These are phyloP conservation scores for Sula dactylatra DNA, from an alignment of 2,113 vertebrate species.

Conservation along the genomic window DNA sequence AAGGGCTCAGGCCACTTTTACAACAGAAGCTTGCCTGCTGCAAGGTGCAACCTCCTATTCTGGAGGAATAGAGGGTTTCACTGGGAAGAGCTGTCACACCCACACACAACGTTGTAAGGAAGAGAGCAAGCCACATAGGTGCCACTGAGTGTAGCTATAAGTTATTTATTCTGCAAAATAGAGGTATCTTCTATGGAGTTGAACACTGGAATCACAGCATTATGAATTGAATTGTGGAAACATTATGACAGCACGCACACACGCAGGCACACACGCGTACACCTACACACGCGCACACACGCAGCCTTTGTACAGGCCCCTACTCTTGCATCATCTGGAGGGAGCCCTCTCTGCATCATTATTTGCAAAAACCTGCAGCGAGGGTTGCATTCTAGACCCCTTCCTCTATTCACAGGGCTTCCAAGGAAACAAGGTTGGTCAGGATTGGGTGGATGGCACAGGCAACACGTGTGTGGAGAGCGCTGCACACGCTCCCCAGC, in stretches of 20 bases:
- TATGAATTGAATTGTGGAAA: slow-evolving; percentile 42
- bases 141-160: slow-evolving; percentile 48
- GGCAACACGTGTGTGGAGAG: neutral
- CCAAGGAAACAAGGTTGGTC: neutral
- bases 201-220: slow-evolving; percentile 58
- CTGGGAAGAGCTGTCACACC: neutral
- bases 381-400: neutral
- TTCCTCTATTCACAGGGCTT: neutral
- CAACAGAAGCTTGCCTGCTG: neutral
- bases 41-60: neutral
- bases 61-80: neutral
- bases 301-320: neutral
- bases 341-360: neutral
- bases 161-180: slow-evolving; percentile 74
- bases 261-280: neutral
- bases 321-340: neutral
- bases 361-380: neutral
- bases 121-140: neutral
- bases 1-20: neutral
- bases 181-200: slow-evolving; percentile 65
- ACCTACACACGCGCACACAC: neutral
- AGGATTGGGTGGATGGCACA: neutral
- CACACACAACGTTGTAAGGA: neutral
- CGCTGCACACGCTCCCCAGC: neutral
- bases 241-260: slow-evolving; percentile 45